Conservation (phyloP, 2,113 vertebrate genomes). For the Ptilonorhynchus violaceus region DNA sequence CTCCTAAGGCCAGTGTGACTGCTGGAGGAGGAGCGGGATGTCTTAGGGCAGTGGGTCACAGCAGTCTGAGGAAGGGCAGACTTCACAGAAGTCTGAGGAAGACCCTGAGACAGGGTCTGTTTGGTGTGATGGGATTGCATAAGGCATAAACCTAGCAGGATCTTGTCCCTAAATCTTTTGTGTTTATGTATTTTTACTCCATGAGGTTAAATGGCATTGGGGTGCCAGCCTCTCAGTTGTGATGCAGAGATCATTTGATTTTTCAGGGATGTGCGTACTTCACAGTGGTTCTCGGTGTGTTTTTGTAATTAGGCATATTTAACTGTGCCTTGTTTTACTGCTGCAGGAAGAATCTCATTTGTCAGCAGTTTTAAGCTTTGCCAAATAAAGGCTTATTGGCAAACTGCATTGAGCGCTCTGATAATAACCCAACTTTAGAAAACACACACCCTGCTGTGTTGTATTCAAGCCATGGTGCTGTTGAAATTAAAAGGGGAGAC, state of each 20-base stretch:
- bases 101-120: neutral
- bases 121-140: neutral
- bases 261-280: neutral
- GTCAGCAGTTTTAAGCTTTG: constrained; percentile 82
- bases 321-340: constrained; percentile 68
- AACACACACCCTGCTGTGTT: constrained; percentile 79
- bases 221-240: neutral
- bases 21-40: neutral
- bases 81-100: neutral
- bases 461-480: constrained; percentile 73
- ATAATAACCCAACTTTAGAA: constrained; percentile 80
- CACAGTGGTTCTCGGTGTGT: constrained; percentile 19
- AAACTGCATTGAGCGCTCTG: constrained; percentile 72
- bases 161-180: neutral
- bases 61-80: neutral
- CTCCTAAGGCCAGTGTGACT: neutral
- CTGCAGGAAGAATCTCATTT: constrained; percentile 78
- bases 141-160: neutral
- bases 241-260: constrained; percentile 2
- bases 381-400: constrained; percentile 83
- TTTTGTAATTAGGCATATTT: constrained; percentile 78
- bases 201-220: neutral
- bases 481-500: constrained; percentile 72
- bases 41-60: neutral
- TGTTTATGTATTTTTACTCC: neutral